Percentiles rank a stretch among this genome's conserved stretches.
Conservation (phyloP, 2,113 vertebrate genomes). For the Archocentrus centrarchus region DNA sequence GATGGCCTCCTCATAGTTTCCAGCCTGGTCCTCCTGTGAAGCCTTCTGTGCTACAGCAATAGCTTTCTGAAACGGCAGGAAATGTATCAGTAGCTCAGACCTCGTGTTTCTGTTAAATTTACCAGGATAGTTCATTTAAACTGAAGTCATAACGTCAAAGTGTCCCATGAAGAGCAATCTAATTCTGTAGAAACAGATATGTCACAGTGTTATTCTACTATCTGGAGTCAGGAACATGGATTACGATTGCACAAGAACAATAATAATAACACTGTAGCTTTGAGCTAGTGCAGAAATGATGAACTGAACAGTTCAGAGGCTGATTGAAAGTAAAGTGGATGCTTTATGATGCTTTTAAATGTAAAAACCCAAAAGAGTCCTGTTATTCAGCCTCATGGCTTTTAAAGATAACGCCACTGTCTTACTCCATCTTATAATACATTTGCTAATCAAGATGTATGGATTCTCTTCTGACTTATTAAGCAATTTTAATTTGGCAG, state of each 20-base stretch:
- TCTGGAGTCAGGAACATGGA: background rate
- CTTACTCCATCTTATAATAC: background rate
- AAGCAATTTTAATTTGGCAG: background rate
- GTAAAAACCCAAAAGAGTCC: background rate
- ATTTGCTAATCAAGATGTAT: background rate
- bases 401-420: background rate
- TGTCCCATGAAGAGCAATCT: background rate
- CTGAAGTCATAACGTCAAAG: background rate
- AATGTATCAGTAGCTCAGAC: background rate
- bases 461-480: background rate
- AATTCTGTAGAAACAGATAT: background rate
- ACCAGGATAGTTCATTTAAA: background rate
- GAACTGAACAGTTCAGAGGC: background rate
- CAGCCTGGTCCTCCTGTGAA: constrained; percentile 91
- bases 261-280: background rate
- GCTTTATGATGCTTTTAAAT: background rate
- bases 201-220: background rate
- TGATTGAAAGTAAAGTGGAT: background rate
- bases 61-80: constrained; percentile 88
- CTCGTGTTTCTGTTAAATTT: background rate
- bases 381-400: background rate
- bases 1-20: constrained; percentile 93
- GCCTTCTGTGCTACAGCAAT: constrained; percentile 92
- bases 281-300: background rate
- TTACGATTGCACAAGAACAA: background rate